These are phyloP conservation scores for Lordiphosa fenestrarum DNA, from an alignment of 2,888 invertebrate species.

Conservation along the genomic window DNA sequence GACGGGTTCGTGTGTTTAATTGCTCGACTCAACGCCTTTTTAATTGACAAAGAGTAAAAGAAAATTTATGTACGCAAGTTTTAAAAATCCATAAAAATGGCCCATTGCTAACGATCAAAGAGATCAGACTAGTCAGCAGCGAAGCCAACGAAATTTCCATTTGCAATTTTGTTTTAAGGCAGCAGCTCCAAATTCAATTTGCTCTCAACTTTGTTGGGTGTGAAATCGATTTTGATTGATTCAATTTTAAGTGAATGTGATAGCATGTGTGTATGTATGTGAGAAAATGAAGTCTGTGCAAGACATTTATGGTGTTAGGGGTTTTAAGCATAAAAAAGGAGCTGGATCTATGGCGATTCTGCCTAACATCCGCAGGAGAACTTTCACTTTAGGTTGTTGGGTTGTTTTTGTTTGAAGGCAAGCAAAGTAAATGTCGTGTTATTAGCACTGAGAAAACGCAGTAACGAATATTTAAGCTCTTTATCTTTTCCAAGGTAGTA, in stretches of 20 bases:
- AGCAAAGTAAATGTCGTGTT: no score
- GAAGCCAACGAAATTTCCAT: constrained; percentile 21
- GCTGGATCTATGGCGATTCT: no score
- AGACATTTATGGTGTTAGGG: neutral
- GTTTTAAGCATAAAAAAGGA: neutral
- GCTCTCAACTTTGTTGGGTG: constrained; percentile 45
- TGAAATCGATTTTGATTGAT: constrained; percentile 78
- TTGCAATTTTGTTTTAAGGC: constrained; percentile 29
- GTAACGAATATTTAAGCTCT: no score
- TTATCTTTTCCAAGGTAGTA: no score
- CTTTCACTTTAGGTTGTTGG: no score
- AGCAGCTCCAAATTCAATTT: constrained; percentile 69
- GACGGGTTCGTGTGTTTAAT: constrained; percentile 68
- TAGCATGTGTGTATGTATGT: constrained; percentile 42
- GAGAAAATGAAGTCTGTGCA: neutral
- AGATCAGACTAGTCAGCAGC: neutral
- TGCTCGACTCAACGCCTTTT: constrained; percentile 67
- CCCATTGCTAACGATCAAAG: constrained; percentile 9
- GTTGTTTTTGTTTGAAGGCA: no score
- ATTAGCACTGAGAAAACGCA: no score
- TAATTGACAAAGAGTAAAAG: constrained; percentile 47
- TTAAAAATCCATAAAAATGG: neutral
- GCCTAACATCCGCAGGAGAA: no score
- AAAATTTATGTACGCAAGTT: constrained; percentile 1
- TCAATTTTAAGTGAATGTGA: constrained; percentile 71